Evolutionary conservation across 2,888 invertebrate species (phyloP), one percentile per base, ranked within the genome.

Genomic region (Apamea anceps): DNA sequence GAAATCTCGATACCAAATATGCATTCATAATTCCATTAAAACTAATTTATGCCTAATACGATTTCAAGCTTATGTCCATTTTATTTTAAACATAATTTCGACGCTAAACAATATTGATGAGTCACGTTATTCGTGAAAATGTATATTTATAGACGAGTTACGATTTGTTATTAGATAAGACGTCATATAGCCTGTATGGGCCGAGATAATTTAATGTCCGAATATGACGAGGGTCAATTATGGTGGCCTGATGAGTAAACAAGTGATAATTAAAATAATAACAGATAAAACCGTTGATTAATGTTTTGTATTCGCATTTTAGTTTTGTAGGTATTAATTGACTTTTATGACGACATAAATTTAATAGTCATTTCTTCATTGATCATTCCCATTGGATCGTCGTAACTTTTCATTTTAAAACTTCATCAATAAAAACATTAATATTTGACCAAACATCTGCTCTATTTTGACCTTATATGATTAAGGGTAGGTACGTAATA

Each of bases 121-220:
- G 73, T 78, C 84, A 86, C 79, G 74, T 75, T 54, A 79, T 54
- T 81, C 72, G 76, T 81, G 78, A 76, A 72, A 48, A 68, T 74
- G 66, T 84, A 74, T 76, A 75, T 86, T 79, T 66, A 76, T 70
- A 68, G 51, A 45, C 51, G 57, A 84, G 63, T 84, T 73, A 85
- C 65, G 73, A 79, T 80, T 80, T 79, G 75, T 77, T 85, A 81
- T 87, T 80, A 81, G 63, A 79, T 81, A 82, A 79, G 72, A 80
- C 77, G 60, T 79, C 67, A 77, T 72, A 42, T 70, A 66, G 25
- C 60, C 63, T 57, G 51, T 75, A 45, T 68, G 54, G 45, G 28
- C 75, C 71, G 42, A 72, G 70, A n/a, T 82, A 48, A 83, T 78
- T 80, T 78, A 57, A 83, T 81, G 65, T 51, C 37, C 63, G 73